phyloP scores from a whole-genome alignment of 1,140 invertebrate species.

The Heliconius eleuchia region DNA sequence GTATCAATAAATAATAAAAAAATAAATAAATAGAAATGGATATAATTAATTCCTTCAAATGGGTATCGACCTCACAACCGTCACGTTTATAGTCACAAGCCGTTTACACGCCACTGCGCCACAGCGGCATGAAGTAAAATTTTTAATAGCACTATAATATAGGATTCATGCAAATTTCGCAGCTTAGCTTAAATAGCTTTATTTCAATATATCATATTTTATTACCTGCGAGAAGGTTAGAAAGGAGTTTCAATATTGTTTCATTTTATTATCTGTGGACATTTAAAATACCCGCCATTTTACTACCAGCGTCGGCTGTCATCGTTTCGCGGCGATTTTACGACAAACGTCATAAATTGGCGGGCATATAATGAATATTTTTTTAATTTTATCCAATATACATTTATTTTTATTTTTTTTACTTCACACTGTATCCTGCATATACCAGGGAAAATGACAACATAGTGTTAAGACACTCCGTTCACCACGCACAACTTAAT shows the following conservation, averaged over 20 bases:
- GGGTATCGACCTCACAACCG: background rate
- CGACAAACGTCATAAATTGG: conserved; percentile 39
- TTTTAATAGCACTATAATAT: background rate
- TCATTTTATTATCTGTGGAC: conserved; percentile 28
- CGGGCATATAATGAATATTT: conserved; percentile 15
- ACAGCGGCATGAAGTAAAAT: background rate
- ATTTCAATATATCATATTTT: conserved; percentile 8
- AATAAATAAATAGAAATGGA: background rate
- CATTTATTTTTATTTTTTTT: background rate
- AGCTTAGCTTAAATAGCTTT: conserved; percentile 8
- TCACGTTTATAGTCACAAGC: background rate
- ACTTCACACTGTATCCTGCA: no score
- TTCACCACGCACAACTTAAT: background rate
- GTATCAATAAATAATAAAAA: no score
- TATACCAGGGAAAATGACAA: background rate
- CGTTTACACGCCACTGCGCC: background rate
- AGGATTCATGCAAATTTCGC: background rate
- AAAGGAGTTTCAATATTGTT: conserved; percentile 5
- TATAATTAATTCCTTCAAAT: background rate
- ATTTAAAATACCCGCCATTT: conserved; percentile 39
- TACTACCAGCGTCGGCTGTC: conserved; percentile 41
- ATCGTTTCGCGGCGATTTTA: conserved; percentile 44
- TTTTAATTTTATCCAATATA: background rate
- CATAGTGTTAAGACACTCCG: background rate
- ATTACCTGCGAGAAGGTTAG: conserved; percentile 1